Percentiles rank a stretch among this genome's conserved stretches.
Evolutionary conservation across 2,797 vertebrate genomes (phyloP).

Genomic region (Bucorvus abyssinicus): DNA sequence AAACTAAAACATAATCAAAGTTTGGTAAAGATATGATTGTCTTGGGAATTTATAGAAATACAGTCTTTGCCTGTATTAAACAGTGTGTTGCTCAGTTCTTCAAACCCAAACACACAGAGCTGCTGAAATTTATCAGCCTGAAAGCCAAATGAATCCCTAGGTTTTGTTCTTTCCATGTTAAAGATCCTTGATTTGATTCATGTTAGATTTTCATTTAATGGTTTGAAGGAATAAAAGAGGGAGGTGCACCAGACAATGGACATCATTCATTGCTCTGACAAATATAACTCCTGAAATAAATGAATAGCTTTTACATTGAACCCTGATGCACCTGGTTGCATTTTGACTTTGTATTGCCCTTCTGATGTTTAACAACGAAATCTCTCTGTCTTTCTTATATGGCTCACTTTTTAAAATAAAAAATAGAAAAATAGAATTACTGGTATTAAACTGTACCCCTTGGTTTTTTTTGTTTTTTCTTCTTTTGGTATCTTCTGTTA

Average conservation of each 20-base stretch:
- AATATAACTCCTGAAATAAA: conserved; percentile 68
- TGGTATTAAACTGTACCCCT: fast-evolving
- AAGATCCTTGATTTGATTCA: conserved; percentile 65
- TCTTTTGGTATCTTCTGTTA: background rate
- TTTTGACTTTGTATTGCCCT: conserved; percentile 32
- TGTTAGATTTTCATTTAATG: conserved; percentile 61
- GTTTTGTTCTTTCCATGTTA: conserved; percentile 29
- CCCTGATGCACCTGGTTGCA: conserved; percentile 21
- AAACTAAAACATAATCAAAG: conserved; percentile 47
- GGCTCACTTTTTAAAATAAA: background rate
- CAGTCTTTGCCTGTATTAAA: conserved; percentile 1
- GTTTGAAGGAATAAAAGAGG: conserved; percentile 57
- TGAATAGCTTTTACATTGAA: conserved; percentile 35
- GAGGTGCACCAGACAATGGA: conserved; percentile 44
- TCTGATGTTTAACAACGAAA: conserved; percentile 14
- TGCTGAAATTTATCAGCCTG: conserved; percentile 62
- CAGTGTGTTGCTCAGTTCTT: conserved; percentile 1
- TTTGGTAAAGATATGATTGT: conserved; percentile 47
- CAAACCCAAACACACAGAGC: conserved; percentile 22
- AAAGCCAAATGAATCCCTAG: conserved; percentile 64
- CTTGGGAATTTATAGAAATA: conserved; percentile 36
- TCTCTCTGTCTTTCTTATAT: background rate
- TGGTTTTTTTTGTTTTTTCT: background rate
- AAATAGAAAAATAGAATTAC: background rate
- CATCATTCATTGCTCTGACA: conserved; percentile 58